phyloP scores from a whole-genome alignment of 2,797 vertebrate genomes.

The Ispidina picta region DNA sequence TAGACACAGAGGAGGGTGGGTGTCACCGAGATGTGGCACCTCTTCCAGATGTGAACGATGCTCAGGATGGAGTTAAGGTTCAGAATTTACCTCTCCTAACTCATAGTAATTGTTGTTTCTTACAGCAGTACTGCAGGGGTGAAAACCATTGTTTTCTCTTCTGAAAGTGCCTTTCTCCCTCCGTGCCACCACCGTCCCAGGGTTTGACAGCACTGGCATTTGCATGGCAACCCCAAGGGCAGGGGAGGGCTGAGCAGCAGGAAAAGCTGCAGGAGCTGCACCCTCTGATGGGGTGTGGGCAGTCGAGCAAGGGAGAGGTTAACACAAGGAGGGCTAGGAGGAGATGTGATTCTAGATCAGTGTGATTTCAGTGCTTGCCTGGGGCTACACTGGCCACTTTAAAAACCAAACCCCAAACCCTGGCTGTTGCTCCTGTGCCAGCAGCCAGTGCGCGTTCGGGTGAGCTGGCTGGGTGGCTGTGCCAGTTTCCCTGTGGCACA shows the following conservation, averaged over 20 bases:
- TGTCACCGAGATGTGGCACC: background rate
- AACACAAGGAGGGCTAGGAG: background rate
- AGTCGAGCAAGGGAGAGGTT: background rate
- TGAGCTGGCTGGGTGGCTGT: background rate
- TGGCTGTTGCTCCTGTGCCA: background rate
- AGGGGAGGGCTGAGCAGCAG: background rate
- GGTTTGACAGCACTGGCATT: accelerated
- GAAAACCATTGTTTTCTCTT: background rate
- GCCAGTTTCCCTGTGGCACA: background rate
- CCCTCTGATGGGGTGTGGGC: background rate
- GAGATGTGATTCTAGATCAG: background rate
- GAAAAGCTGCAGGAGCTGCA: background rate
- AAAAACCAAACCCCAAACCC: too few species aligned
- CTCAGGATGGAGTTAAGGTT: background rate
- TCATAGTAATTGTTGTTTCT: background rate
- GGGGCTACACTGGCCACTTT: background rate
- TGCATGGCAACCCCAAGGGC: background rate
- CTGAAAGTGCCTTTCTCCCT: background rate
- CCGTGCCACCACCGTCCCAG: background rate
- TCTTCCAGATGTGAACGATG: background rate
- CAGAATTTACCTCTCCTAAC: background rate
- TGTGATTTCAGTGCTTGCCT: background rate
- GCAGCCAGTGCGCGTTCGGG: accelerated
- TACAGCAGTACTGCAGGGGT: background rate
- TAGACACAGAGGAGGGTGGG: background rate